phyloP scores from a whole-genome alignment of 1,140 invertebrate species.

The Linepithema humile region DNA sequence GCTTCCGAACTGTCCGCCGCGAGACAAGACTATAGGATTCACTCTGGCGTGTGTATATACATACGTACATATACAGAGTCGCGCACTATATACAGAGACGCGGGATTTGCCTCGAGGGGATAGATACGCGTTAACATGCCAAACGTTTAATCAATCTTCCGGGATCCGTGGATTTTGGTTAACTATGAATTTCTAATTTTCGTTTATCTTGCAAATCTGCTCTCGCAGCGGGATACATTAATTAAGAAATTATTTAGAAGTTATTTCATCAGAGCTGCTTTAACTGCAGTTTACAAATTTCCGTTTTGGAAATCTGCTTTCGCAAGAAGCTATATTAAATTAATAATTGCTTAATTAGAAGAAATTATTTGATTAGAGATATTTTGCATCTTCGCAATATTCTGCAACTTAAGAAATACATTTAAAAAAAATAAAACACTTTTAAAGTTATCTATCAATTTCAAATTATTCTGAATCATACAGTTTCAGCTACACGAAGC shows the following conservation, averaged over 20 bases:
- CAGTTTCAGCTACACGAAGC: too few species aligned
- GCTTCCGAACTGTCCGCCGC: neutral
- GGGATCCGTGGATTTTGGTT: neutral
- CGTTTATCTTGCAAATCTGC: neutral
- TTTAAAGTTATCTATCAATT: neutral
- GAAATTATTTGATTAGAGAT: too few species aligned
- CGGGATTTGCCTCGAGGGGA: constrained; percentile 3
- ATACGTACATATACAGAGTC: constrained; percentile 39
- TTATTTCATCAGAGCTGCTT: too few species aligned
- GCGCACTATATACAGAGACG: constrained; percentile 38
- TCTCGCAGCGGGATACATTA: neutral
- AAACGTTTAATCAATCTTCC: constrained; percentile 29
- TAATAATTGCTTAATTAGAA: too few species aligned
- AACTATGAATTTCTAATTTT: neutral
- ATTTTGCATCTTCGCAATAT: neutral
- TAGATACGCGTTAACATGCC: constrained; percentile 37
- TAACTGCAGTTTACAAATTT: too few species aligned
- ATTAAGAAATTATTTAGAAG: neutral
- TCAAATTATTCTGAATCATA: neutral
- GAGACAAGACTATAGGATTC: constrained; percentile 24
- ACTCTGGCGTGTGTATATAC: constrained; percentile 22
- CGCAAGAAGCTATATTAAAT: too few species aligned
- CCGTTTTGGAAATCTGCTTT: too few species aligned
- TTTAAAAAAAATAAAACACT: too few species aligned
- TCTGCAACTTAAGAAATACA: neutral